Percentiles rank a stretch among this genome's conserved stretches.
These are phyloP conservation scores for Ariolimax columbianus DNA, from an alignment of 2,888 invertebrate species.

Conservation along the genomic window DNA sequence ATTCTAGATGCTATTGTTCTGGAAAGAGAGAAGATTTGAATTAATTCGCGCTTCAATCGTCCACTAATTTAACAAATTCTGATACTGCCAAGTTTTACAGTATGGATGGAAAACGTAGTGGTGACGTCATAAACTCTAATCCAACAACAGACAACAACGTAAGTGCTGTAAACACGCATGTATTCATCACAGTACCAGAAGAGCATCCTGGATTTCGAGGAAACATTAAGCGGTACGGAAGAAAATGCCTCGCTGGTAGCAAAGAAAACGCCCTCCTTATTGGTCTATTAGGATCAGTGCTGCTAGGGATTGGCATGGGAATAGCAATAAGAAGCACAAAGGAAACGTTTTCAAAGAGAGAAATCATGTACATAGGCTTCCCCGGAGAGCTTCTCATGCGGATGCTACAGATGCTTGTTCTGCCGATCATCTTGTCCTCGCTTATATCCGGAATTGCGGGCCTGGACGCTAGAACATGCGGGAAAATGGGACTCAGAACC, in stretches of 20 bases:
- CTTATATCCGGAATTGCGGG: conserved; percentile 95
- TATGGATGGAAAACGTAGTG: conserved; percentile 37
- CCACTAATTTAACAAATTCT: not conserved
- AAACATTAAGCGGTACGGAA: conserved; percentile 54
- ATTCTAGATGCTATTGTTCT: not conserved
- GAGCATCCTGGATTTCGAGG: conserved; percentile 57
- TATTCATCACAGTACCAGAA: conserved; percentile 62
- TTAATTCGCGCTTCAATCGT: not conserved
- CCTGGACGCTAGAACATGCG: conserved; percentile 92
- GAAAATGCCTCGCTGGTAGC: conserved; percentile 63
- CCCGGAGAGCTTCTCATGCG: conserved; percentile 95
- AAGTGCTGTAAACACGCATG: conserved; percentile 67
- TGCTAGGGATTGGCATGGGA: conserved; percentile 74
- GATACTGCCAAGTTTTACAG: not conserved
- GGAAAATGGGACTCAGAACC: conserved; percentile 90
- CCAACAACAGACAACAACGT: conserved; percentile 48
- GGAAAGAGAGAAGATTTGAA: not conserved
- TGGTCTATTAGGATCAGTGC: conserved; percentile 72
- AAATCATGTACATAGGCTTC: conserved; percentile 96
- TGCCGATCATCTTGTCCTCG: conserved; percentile 87
- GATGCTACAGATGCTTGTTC: conserved; percentile 96
- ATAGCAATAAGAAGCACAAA: conserved; percentile 64
- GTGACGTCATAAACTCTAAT: conserved; percentile 5
- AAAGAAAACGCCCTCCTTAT: conserved; percentile 75
- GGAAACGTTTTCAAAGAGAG: conserved; percentile 80